These are phyloP conservation scores for Drosophila bipectinata DNA, from an alignment of 1,140 invertebrate genomes.

Conservation along the genomic window DNA sequence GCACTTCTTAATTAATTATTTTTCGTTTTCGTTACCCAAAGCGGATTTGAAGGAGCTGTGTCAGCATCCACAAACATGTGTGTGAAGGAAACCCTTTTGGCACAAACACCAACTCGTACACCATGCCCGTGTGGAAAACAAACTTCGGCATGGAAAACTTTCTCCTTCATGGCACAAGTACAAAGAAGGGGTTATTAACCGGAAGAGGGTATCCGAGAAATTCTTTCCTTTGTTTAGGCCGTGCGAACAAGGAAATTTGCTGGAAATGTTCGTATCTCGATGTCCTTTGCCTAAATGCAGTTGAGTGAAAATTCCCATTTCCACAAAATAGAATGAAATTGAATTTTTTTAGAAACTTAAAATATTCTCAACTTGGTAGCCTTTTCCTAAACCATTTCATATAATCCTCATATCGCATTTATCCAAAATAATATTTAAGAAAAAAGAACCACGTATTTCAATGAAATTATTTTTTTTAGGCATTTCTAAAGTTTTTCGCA, in stretches of 20 bases:
- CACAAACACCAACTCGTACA: constrained; percentile 21
- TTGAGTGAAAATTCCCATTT: constrained; percentile 32
- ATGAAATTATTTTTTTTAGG: not conserved
- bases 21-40: constrained; percentile 67
- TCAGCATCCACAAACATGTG: constrained; percentile 41
- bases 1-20: constrained; percentile 82
- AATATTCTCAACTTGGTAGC: too few relatives aligned
- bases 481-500: constrained; percentile 35
- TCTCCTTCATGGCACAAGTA: constrained; percentile 20
- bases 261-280: constrained; percentile 16
- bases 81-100: constrained; percentile 32
- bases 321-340: not conserved
- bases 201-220: constrained; percentile 25
- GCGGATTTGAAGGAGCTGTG: constrained; percentile 58
- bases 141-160: constrained; percentile 53
- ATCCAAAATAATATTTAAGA: too few relatives aligned
- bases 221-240: constrained; percentile 33
- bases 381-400: too few relatives aligned
- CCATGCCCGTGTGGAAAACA: constrained; percentile 25
- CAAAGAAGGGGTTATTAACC: constrained; percentile 41
- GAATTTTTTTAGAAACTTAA: not conserved
- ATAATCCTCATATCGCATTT: not conserved
- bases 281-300: constrained; percentile 32
- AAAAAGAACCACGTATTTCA: not conserved
- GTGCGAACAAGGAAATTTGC: constrained; percentile 19